Conservation (phyloP, 2,888 invertebrate genomes). For the Erebia aethiops region DNA sequence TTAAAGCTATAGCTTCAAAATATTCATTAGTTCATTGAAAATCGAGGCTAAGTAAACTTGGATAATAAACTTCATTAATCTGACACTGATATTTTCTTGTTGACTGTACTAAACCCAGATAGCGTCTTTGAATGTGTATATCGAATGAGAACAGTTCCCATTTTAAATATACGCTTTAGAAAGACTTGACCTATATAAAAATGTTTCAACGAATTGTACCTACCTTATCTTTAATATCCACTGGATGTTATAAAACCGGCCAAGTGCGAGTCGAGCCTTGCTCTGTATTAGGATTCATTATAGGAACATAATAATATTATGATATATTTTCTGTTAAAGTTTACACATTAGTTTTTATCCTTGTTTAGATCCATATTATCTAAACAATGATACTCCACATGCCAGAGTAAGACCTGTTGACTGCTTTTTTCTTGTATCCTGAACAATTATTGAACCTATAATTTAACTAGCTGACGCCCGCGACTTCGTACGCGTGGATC, state of each 20-base stretch:
- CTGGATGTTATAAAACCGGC: conserved; percentile 34
- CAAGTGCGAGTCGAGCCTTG: no score
- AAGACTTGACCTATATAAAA: conserved; percentile 51
- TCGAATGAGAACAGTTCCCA: conserved; percentile 46
- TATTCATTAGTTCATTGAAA: background rate
- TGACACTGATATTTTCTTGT: conserved; percentile 22
- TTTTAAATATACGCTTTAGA: conserved; percentile 47
- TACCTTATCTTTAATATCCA: conserved; percentile 25
- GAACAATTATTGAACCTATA: no score
- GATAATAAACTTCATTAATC: conserved; percentile 13
- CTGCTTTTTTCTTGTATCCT: no score
- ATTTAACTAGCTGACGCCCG: no score
- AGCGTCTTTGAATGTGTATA: conserved; percentile 39
- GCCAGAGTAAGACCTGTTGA: no score
- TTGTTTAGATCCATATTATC: no score
- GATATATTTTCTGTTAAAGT: no score
- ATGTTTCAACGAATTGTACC: conserved; percentile 29
- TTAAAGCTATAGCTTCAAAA: background rate
- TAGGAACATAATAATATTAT: no score
- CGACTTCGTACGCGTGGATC: no score
- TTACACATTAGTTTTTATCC: no score
- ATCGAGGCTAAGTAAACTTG: background rate
- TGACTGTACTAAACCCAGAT: conserved; percentile 39
- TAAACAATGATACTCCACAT: no score
- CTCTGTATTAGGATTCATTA: no score